phyloP scores from a whole-genome alignment of 1,140 invertebrate genomes.

The Yoshiicerus persimilis region DNA sequence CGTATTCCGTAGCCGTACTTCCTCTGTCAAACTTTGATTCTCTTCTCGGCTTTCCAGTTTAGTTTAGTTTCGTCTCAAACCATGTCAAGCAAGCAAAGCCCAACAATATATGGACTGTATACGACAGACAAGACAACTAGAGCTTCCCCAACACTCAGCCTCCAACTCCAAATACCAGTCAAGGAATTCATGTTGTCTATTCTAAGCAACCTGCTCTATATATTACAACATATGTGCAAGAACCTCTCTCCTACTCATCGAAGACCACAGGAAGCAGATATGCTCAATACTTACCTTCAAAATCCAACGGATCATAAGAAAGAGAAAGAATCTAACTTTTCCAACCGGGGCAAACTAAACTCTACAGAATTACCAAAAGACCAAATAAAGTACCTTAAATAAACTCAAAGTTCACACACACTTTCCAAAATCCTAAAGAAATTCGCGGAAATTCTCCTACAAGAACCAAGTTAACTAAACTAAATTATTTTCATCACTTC shows the following conservation, averaged over 20 bases:
- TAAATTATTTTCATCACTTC: not conserved
- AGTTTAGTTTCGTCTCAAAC: not conserved
- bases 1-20: conserved; percentile 23
- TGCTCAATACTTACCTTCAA: conserved; percentile 15
- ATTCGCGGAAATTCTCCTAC: not conserved
- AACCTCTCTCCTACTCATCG: not conserved
- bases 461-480: too few species aligned
- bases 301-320: conserved; percentile 31
- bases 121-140: not conserved
- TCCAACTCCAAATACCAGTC: not conserved
- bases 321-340: conserved; percentile 15
- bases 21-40: conserved; percentile 33
- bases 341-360: not conserved
- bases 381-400: not conserved
- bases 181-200: not conserved
- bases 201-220: not conserved
- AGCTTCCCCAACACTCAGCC: not conserved
- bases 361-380: not conserved
- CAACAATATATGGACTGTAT: not conserved
- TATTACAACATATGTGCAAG: not conserved
- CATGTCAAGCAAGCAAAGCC: not conserved
- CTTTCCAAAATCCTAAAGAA: not conserved
- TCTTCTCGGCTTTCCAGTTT: not conserved
- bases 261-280: not conserved
- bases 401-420: not conserved